These are phyloP conservation scores for Procambarus clarkii DNA, from an alignment of 1,140 invertebrate genomes.

Conservation along the genomic window DNA sequence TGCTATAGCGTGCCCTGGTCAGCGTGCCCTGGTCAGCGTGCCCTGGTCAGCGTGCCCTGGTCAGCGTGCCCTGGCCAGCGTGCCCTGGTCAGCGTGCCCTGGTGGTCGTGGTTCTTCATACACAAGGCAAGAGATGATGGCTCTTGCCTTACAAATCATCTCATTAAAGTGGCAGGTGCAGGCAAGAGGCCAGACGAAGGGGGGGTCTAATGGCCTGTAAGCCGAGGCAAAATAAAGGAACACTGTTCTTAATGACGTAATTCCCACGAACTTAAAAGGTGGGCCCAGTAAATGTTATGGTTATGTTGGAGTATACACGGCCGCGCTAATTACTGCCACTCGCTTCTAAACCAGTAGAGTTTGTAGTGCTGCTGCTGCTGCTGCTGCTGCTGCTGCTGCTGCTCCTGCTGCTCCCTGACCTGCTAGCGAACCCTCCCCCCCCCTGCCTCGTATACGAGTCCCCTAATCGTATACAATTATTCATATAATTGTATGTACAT, in stretches of 20 bases:
- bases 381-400: neutral
- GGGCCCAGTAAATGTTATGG: slow-evolving; percentile 22
- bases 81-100: too few relatives aligned
- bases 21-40: too few relatives aligned
- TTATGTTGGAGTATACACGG: neutral
- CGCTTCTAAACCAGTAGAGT: slow-evolving; percentile 9
- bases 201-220: neutral
- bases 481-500: too few relatives aligned
- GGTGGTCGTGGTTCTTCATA: neutral
- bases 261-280: slow-evolving; percentile 16
- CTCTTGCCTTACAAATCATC: neutral
- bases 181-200: neutral
- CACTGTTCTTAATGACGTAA: slow-evolving; percentile 39
- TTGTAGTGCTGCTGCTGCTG: neutral
- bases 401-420: too few relatives aligned
- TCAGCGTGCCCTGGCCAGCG: too few relatives aligned
- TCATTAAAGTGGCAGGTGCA: slow-evolving; percentile 13
- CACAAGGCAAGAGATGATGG: neutral
- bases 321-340: slow-evolving; percentile 8
- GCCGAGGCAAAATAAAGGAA: neutral
- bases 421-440: too few relatives aligned
- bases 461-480: too few relatives aligned
- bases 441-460: too few relatives aligned
- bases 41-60: too few relatives aligned
- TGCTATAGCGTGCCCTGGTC: too few relatives aligned